Evolutionary conservation across 1,140 invertebrate species (phyloP).

Genomic region (Chelonus insularis): DNA sequence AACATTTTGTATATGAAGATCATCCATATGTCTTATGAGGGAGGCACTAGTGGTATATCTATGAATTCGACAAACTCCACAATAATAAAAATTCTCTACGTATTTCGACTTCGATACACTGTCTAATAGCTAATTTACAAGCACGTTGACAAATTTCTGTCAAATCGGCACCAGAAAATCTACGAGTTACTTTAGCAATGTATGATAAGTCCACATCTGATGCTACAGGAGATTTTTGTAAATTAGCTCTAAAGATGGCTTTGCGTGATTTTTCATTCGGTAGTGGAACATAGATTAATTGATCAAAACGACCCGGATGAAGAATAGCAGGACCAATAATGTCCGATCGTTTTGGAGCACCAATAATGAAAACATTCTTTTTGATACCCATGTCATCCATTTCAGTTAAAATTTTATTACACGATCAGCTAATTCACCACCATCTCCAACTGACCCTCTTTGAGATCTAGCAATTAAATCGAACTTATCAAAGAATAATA

Average conservation of each 20-base stretch:
- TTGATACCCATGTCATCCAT: constrained; percentile 99
- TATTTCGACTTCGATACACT: constrained; percentile 97
- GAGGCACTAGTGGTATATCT: too few species aligned
- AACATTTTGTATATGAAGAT: too few species aligned
- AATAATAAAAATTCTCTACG: too few species aligned
- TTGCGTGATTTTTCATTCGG: constrained; percentile 98
- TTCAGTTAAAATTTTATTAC: constrained; percentile 99
- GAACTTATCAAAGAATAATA: constrained; percentile 99
- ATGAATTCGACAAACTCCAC: too few species aligned
- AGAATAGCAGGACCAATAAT: constrained; percentile 99
- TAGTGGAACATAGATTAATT: constrained; percentile 98
- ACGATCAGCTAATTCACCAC: constrained; percentile 96
- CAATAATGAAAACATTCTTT: constrained; percentile 99
- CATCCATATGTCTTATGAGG: too few species aligned
- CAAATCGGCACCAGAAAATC: constrained; percentile 98
- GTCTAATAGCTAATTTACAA: constrained; percentile 97
- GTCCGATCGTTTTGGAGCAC: constrained; percentile 91
- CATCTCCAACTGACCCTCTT: constrained; percentile 96
- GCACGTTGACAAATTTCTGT: constrained; percentile 99
- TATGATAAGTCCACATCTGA: constrained; percentile 92
- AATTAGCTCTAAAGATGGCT: constrained; percentile 92
- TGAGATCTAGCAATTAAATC: constrained; percentile 99
- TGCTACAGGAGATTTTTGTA: constrained; percentile 95
- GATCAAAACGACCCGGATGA: constrained; percentile 96
- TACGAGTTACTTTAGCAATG: constrained; percentile 94